A percentile compares a stretch with the other conserved stretches of the same genome.
Evolutionary conservation across 1,140 invertebrate species (phyloP).

Genomic region (Leptestheria dahalacensis): DNA sequence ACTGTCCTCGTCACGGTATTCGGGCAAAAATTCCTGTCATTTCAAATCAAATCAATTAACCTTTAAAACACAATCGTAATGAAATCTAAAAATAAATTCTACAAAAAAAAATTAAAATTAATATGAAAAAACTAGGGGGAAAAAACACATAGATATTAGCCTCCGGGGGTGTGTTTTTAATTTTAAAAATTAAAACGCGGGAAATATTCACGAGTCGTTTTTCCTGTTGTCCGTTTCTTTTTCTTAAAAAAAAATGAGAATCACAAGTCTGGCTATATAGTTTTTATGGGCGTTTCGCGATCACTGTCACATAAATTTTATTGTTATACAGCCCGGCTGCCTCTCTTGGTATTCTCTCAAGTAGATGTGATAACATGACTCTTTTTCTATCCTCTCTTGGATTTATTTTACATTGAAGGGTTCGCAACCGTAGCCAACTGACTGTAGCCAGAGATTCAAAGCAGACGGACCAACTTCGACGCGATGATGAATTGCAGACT

Average conservation of each 20-base stretch:
- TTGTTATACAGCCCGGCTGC: not conserved
- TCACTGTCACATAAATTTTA: not conserved
- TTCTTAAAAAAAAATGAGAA: no score
- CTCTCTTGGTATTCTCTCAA: not conserved
- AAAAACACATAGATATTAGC: no score
- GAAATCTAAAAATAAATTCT: not conserved
- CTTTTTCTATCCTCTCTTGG: not conserved
- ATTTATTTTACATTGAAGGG: not conserved
- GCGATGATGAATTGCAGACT: no score
- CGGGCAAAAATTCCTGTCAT: constrained; percentile 12
- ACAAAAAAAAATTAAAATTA: no score
- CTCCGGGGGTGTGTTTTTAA: no score
- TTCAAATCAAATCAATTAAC: not conserved
- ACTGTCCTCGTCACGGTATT: constrained; percentile 13
- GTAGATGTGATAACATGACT: not conserved
- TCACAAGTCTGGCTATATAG: no score
- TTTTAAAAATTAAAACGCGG: no score
- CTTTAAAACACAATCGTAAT: not conserved
- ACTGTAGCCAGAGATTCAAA: no score
- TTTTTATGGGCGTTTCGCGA: not conserved
- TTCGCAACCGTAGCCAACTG: not conserved
- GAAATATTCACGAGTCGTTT: no score
- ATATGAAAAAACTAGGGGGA: no score
- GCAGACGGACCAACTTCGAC: no score
- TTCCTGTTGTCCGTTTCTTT: no score